A percentile compares a stretch with the other conserved stretches of the same genome.
Evolutionary conservation across 2,888 invertebrate genomes (phyloP).

Genomic region (Brachylomia viminalis): DNA sequence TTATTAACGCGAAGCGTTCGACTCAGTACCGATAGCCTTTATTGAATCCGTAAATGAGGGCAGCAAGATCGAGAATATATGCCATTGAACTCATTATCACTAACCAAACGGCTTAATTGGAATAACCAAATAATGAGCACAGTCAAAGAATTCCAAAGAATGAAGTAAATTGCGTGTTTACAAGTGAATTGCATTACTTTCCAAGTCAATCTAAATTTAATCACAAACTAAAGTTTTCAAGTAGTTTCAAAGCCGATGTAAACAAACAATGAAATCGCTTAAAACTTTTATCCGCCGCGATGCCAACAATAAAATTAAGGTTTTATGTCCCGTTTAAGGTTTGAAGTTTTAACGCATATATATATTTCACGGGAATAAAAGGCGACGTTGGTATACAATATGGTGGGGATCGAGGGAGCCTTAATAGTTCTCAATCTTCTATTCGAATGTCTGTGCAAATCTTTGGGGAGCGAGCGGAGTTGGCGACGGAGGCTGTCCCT

Average conservation of each 20-base stretch:
- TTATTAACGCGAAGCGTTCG: constrained; percentile 51
- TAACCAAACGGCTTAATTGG: constrained; percentile 5
- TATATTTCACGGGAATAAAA: constrained; percentile 70
- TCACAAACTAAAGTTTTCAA: constrained; percentile 50
- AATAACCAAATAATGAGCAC: constrained; percentile 5
- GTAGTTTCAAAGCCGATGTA: constrained; percentile 55
- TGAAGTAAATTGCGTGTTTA: background rate
- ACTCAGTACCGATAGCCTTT: constrained; percentile 48
- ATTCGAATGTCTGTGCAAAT: constrained; percentile 74
- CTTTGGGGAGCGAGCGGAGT: constrained; percentile 68
- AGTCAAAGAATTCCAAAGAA: background rate
- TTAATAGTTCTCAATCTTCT: constrained; percentile 81
- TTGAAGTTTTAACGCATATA: constrained; percentile 65
- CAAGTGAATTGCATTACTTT: constrained; percentile 34
- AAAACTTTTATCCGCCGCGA: constrained; percentile 54
- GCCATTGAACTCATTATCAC: constrained; percentile 21
- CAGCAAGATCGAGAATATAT: constrained; percentile 11
- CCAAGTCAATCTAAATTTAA: constrained; percentile 39
- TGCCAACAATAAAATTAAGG: constrained; percentile 63
- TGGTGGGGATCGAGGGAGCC: constrained; percentile 67
- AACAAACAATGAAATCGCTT: constrained; percentile 61
- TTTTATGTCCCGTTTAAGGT: constrained; percentile 64
- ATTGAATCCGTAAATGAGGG: constrained; percentile 51
- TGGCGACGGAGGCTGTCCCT: constrained; percentile 58
- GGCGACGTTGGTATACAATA: constrained; percentile 71